Conservation (phyloP, 2,888 invertebrate genomes). For the Acleris literana region DNA sequence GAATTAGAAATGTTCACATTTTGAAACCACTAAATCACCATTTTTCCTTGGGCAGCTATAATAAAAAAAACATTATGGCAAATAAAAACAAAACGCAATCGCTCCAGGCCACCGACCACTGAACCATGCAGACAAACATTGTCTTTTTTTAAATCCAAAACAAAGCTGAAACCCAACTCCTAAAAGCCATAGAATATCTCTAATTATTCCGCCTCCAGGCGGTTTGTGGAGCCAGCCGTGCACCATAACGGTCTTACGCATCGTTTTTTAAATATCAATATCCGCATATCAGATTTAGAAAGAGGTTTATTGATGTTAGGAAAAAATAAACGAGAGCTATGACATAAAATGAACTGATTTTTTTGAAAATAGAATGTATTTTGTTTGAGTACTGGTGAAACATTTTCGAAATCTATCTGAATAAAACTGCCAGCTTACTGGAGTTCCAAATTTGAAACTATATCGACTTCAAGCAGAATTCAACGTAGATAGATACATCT, state of each 20-base stretch:
- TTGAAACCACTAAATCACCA: no score
- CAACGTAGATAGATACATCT: no score
- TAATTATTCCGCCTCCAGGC: constrained; percentile 57
- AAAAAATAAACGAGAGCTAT: background rate
- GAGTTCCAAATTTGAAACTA: no score
- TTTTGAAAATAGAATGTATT: no score
- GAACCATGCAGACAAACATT: constrained; percentile 22
- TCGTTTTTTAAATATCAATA: constrained; percentile 48
- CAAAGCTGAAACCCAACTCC: constrained; percentile 44
- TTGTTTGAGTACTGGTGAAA: no score
- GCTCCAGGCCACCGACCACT: constrained; percentile 23
- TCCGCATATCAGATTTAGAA: constrained; percentile 8
- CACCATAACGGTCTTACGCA: constrained; percentile 9
- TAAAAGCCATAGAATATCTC: constrained; percentile 47
- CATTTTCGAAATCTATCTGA: no score
- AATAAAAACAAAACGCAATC: constrained; percentile 39
- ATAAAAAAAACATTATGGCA: background rate
- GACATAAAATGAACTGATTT: no score
- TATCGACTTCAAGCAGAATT: no score
- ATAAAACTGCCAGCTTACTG: no score
- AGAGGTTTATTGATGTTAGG: background rate
- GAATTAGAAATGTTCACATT: no score
- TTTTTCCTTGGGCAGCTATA: background rate
- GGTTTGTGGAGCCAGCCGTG: constrained; percentile 41
- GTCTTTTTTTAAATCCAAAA: constrained; percentile 28